phyloP scores from a whole-genome alignment of 35 echinoderm and acorn worm species.

The Ophioderma brevispina region DNA sequence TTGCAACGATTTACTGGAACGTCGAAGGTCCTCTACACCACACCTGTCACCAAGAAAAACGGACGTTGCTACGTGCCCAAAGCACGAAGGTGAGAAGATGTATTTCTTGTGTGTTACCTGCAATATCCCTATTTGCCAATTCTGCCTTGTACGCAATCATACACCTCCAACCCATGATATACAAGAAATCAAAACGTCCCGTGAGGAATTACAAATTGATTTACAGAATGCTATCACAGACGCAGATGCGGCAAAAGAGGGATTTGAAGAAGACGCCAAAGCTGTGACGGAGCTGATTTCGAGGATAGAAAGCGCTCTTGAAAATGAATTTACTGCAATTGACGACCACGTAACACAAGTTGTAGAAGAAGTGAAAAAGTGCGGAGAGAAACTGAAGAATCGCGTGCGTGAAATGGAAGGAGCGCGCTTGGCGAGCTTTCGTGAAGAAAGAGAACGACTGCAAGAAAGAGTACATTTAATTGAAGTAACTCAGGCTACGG shows the following conservation, averaged over 20 bases:
- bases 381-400: neutral
- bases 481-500: neutral
- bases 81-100: slow-evolving; percentile 1
- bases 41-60: neutral
- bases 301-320: neutral
- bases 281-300: neutral
- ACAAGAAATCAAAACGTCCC: neutral
- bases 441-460: neutral
- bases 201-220: neutral
- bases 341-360: neutral
- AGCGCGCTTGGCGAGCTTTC: neutral
- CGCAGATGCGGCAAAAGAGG: neutral
- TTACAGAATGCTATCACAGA: neutral
- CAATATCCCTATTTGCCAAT: neutral
- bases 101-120: neutral
- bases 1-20: neutral
- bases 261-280: neutral
- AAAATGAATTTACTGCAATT: neutral
- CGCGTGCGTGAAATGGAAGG: neutral
- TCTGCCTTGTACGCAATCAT: neutral
- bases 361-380: neutral
- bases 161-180: neutral
- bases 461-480: neutral
- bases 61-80: neutral
- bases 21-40: neutral